Percentiles rank a stretch among this genome's conserved stretches.
These are phyloP conservation scores for Psilopsiagon aurifrons DNA, from an alignment of 2,113 vertebrate species.

Conservation along the genomic window DNA sequence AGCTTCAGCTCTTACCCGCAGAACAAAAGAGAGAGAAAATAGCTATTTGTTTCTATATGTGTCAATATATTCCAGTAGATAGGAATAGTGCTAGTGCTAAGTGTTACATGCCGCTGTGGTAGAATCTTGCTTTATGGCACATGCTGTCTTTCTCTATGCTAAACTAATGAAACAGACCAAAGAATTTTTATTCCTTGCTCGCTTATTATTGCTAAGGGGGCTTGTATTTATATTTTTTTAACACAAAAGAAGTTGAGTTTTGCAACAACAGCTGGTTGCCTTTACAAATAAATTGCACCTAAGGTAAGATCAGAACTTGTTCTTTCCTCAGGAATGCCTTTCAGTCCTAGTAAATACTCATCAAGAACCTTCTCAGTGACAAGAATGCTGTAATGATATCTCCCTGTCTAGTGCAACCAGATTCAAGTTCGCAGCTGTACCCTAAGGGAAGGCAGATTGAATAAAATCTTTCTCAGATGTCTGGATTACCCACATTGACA, in stretches of 20 bases:
- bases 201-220: not conserved
- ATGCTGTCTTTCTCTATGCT: not conserved
- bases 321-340: slow-evolving; percentile 75
- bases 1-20: not conserved
- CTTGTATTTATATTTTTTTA: not conserved
- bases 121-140: not conserved
- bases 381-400: slow-evolving; percentile 70
- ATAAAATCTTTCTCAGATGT: slow-evolving; percentile 18
- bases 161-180: not conserved
- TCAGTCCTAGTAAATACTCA: slow-evolving; percentile 75
- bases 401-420: slow-evolving; percentile 45
- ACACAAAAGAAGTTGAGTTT: not conserved
- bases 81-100: not conserved
- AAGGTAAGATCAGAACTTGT: slow-evolving; percentile 77
- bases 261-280: slow-evolving; percentile 65
- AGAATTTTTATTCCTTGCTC: not conserved
- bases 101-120: not conserved
- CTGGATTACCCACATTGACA: slow-evolving; percentile 12
- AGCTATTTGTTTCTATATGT: not conserved
- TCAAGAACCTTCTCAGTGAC: slow-evolving; percentile 70
- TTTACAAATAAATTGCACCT: slow-evolving; percentile 80
- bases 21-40: not conserved
- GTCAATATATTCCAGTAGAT: not conserved
- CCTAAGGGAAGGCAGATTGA: slow-evolving; percentile 37
- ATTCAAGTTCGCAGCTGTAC: slow-evolving; percentile 45